phyloP scores from a whole-genome alignment of 2,888 invertebrate species.

The Drosophila pseudotakahashii region DNA sequence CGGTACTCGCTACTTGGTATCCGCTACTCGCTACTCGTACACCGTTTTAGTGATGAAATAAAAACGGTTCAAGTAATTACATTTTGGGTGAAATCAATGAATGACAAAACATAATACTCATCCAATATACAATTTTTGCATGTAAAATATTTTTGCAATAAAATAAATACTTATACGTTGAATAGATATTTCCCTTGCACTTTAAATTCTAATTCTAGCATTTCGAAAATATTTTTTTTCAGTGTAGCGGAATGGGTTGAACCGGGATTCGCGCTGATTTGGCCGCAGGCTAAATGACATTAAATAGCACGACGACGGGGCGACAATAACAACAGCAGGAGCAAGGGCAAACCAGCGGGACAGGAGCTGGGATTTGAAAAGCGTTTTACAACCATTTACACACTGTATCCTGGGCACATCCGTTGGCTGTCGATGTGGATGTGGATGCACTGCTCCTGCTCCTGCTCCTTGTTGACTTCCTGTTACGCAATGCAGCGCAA shows the following conservation, averaged over 20 bases:
- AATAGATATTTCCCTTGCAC: too few relatives aligned
- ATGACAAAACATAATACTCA: too few relatives aligned
- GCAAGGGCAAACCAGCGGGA: slow-evolving; percentile 1
- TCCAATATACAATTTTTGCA: too few relatives aligned
- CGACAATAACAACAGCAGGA: slow-evolving; percentile 56
- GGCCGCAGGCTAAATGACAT: slow-evolving; percentile 81
- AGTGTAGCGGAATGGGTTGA: slow-evolving; percentile 13
- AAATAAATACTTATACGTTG: too few relatives aligned
- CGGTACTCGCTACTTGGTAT: too few relatives aligned
- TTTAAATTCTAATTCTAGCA: too few relatives aligned
- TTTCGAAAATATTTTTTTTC: not conserved
- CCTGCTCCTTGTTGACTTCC: slow-evolving; percentile 63
- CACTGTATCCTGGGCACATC: slow-evolving; percentile 80
- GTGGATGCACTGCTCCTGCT: slow-evolving; percentile 1
- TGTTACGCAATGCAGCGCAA: slow-evolving; percentile 56
- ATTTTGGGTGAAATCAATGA: too few relatives aligned
- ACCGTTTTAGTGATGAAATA: too few relatives aligned
- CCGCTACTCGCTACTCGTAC: too few relatives aligned
- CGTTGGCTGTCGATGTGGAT: not conserved
- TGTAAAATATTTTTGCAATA: too few relatives aligned
- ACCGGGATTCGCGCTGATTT: slow-evolving; percentile 64
- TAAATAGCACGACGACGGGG: slow-evolving; percentile 62
- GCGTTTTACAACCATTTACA: slow-evolving; percentile 81
- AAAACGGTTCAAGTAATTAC: too few relatives aligned
- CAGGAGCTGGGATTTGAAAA: slow-evolving; percentile 63